Evolutionary conservation across 2,888 invertebrate genomes (phyloP), one percentile per base, ranked within the genome.

Genomic region (Drosophila infuscata): DNA sequence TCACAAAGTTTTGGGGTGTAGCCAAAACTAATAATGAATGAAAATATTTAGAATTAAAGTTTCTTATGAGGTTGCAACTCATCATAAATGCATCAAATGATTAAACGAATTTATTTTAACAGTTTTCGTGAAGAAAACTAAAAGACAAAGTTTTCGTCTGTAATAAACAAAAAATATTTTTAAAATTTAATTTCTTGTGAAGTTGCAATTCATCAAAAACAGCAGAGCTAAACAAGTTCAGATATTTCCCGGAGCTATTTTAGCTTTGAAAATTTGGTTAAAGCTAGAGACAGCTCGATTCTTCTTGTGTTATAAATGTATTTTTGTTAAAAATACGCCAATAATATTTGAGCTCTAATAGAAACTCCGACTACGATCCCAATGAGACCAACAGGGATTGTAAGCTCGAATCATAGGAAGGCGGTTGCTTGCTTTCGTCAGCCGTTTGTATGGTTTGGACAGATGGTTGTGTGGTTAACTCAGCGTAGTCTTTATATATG

Each of bases 401-500:
- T 15, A 32, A 9, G 20, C 15, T 51, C 20, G 30, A 3, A 7
- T 58, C 41, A 29, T 35, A 53, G 3, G 41, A 4, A n/a, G 29
- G 51, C 30, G 41, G 35, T 8, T 59, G 33, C n/a, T 52, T 59
- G 41, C 15, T 12, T 12, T 65, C 35, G 17, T 20, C 5, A 17
- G 15, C 33, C 7, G n/a, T 30, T 20, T 32, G 30, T n/a, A 36
- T 43, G 8, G 71, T 46, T 25, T 2, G 25, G 25, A 2, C 3
- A 25, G 25, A 25, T 25, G 25, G 25, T 20, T 32, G 30, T n/a
- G 32, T 49, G 8, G 71, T 46, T 25, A 72, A 54, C 11, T 71
- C 49, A 5, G 51, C 63, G 17, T 63, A 64, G 33, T 51, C 38
- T 0, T 64, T 48, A 15, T 65, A 57, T 6, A 64, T 35, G 25